These are phyloP conservation scores for Ciona savignyi DNA, from an alignment of 23 tunicate species.

Conservation along the genomic window DNA sequence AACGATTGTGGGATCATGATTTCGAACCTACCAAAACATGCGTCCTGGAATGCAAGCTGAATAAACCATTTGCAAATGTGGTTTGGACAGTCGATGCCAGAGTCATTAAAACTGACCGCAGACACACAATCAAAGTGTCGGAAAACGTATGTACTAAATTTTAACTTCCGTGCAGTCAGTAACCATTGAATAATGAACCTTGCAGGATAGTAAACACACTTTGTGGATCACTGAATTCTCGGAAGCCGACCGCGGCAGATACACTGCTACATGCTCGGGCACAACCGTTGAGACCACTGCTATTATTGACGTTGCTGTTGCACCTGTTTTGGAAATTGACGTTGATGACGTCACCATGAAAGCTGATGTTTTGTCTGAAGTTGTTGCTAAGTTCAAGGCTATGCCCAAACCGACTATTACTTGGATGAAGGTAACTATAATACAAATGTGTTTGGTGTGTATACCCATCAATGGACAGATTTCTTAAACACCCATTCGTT, in stretches of 20 bases:
- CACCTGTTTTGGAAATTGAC: constrained; percentile 33
- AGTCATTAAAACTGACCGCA: constrained; percentile 51
- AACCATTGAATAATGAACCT: neutral
- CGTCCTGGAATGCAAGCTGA: constrained; percentile 55
- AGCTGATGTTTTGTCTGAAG: constrained; percentile 33
- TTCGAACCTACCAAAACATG: constrained; percentile 63
- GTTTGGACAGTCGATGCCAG: constrained; percentile 69
- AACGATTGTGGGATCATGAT: constrained; percentile 54
- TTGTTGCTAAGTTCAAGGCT: constrained; percentile 38
- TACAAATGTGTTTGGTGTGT: neutral
- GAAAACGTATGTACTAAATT: constrained; percentile 31
- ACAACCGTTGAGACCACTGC: constrained; percentile 57
- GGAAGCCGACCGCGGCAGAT: constrained; percentile 69
- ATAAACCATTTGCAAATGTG: constrained; percentile 51
- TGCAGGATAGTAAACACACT: constrained; percentile 61
- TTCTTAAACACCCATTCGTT: neutral
- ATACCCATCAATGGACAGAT: neutral
- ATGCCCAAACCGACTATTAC: constrained; percentile 70
- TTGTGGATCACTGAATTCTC: constrained; percentile 50
- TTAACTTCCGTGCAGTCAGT: neutral
- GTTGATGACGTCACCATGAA: constrained; percentile 34
- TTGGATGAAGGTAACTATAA: constrained; percentile 44
- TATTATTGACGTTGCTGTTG: constrained; percentile 55
- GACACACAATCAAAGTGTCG: constrained; percentile 28
- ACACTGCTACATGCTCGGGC: constrained; percentile 50